These are phyloP conservation scores for Prorops nasuta DNA, from an alignment of 1,140 invertebrate species.

Conservation along the genomic window DNA sequence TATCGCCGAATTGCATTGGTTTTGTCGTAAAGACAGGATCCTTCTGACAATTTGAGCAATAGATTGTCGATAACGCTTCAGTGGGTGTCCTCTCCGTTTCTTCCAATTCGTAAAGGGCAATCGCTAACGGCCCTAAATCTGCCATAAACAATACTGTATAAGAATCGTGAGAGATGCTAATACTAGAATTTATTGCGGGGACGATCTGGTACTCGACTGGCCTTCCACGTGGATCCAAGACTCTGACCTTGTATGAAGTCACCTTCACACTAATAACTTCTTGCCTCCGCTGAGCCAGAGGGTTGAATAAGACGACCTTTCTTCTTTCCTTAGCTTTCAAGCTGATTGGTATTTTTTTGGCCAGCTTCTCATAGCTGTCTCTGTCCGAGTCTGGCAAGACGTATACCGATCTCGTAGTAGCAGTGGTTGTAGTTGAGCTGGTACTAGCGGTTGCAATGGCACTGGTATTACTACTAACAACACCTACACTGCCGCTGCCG, in stretches of 20 bases:
- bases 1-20: constrained; percentile 75
- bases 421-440: constrained; percentile 63
- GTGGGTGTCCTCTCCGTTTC: constrained; percentile 54
- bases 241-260: constrained; percentile 68
- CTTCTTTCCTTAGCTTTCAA: constrained; percentile 56
- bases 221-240: constrained; percentile 66
- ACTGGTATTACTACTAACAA: too few species aligned
- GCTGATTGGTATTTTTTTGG: constrained; percentile 65
- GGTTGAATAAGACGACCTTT: constrained; percentile 78
- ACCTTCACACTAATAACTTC: constrained; percentile 75
- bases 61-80: constrained; percentile 65
- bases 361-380: constrained; percentile 76
- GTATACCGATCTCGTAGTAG: constrained; percentile 44
- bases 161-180: constrained; percentile 64
- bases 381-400: constrained; percentile 79
- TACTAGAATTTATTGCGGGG: constrained; percentile 71
- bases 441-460: too few species aligned
- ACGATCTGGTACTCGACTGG: constrained; percentile 74
- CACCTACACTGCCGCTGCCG: too few species aligned
- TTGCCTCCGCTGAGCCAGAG: constrained; percentile 70
- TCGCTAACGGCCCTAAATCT: constrained; percentile 70
- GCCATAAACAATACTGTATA: constrained; percentile 80
- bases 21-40: constrained; percentile 64
- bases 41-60: constrained; percentile 69
- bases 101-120: constrained; percentile 70